phyloP scores from a whole-genome alignment of 2,113 vertebrate genomes.

The Ictalurus furcatus region DNA sequence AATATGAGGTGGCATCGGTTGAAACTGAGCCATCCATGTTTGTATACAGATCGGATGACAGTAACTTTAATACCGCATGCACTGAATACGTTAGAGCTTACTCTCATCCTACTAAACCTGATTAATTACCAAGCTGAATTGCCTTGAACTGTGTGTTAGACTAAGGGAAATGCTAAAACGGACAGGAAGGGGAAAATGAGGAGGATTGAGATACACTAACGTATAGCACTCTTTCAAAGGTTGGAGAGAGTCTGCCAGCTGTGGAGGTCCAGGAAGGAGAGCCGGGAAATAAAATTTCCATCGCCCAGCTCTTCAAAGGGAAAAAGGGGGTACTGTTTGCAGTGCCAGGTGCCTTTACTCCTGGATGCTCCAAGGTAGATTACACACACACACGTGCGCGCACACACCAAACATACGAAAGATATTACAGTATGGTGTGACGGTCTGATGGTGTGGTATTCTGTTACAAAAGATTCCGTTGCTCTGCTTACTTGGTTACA shows the following conservation, averaged over 20 bases:
- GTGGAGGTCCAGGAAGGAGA: slow-evolving; percentile 82
- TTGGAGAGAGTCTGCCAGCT: slow-evolving; percentile 78
- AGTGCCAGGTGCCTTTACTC: slow-evolving; percentile 90
- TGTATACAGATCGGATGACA: neutral
- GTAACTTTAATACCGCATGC: neutral
- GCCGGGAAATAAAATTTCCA: slow-evolving; percentile 77
- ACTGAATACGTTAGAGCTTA: neutral
- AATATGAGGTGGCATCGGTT: neutral
- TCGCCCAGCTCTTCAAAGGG: slow-evolving; percentile 81
- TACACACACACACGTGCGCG: neutral
- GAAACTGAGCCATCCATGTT: neutral
- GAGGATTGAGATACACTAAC: neutral
- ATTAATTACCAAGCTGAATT: neutral
- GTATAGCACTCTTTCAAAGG: slow-evolving; percentile 58
- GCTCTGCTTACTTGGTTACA: neutral
- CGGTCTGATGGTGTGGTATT: neutral
- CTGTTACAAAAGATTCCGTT: neutral
- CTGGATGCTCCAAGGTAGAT: slow-evolving; percentile 83
- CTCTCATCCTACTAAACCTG: neutral
- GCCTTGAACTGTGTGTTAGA: no score
- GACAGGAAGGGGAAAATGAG: neutral
- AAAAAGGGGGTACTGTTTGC: slow-evolving; percentile 88
- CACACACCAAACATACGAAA: neutral
- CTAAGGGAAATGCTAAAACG: neutral
- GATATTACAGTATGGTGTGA: neutral